Percentiles rank a stretch among this genome's conserved stretches.
Conservation (phyloP, 2,113 vertebrate species). For the Ptyas mucosa region DNA sequence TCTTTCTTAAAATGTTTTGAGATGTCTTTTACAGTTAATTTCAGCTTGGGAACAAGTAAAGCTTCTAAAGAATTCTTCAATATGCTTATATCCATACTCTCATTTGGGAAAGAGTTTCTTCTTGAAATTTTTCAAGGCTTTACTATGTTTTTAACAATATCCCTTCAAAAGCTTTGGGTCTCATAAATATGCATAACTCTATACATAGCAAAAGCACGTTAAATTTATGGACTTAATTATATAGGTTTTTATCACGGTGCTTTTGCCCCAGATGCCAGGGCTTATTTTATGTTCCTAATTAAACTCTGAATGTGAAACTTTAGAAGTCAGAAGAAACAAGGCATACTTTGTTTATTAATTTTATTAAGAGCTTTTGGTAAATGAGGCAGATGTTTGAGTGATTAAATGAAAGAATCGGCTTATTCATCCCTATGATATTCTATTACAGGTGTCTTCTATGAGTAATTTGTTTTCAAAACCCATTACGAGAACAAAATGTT, state of each 20-base stretch:
- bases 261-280: neutral
- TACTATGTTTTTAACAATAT: neutral
- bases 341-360: slow-evolving; percentile 7
- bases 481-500: neutral
- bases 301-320: slow-evolving; percentile 6
- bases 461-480: neutral
- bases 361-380: slow-evolving; percentile 24
- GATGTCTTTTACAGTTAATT: neutral
- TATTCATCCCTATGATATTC: slow-evolving; percentile 22
- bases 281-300: slow-evolving; percentile 29
- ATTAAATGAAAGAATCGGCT: slow-evolving; percentile 20
- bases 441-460: slow-evolving; percentile 12
- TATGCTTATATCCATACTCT: neutral
- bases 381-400: neutral
- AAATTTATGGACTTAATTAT: neutral
- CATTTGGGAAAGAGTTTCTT: neutral
- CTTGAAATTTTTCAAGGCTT: neutral
- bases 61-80: neutral
- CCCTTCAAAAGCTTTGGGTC: neutral
- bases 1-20: neutral
- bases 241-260: neutral
- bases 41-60: neutral
- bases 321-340: neutral
- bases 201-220: neutral
- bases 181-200: neutral